Evolutionary conservation across 2,888 invertebrate genomes (phyloP).

Genomic region (Archips xylosteana): DNA sequence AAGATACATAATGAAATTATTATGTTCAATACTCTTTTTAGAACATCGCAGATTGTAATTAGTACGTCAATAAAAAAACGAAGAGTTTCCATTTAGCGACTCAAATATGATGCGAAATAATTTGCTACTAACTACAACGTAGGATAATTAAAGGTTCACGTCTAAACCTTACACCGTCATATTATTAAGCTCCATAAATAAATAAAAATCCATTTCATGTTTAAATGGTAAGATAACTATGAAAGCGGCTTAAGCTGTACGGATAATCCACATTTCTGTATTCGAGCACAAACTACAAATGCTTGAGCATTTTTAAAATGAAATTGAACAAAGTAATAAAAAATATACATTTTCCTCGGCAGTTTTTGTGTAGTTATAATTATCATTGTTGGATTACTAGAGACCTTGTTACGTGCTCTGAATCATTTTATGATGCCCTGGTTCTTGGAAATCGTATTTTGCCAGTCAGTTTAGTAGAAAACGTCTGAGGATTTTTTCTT

Average conservation of each 20-base stretch:
- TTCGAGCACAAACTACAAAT: not conserved
- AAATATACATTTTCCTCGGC: not conserved
- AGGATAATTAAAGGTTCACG: not conserved
- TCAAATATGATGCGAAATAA: no score
- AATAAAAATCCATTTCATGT: not conserved
- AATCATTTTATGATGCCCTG: no score
- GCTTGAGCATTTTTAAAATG: not conserved
- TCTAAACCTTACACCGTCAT: not conserved
- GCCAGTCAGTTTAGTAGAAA: no score
- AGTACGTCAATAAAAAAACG: no score
- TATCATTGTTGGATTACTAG: not conserved
- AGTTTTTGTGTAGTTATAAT: not conserved
- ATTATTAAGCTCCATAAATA: not conserved
- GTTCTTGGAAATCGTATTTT: no score
- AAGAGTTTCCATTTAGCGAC: no score
- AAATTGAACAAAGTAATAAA: not conserved
- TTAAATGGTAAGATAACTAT: conserved; percentile 2
- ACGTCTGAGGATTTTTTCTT: no score
- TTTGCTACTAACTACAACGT: no score
- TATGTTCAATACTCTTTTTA: no score
- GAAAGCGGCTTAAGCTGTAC: not conserved
- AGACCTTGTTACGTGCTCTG: no score
- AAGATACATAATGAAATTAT: no score
- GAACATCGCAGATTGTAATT: no score
- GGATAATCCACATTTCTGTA: not conserved